Conservation (phyloP, 1,140 invertebrate genomes). For the Eriosoma lanigerum region DNA sequence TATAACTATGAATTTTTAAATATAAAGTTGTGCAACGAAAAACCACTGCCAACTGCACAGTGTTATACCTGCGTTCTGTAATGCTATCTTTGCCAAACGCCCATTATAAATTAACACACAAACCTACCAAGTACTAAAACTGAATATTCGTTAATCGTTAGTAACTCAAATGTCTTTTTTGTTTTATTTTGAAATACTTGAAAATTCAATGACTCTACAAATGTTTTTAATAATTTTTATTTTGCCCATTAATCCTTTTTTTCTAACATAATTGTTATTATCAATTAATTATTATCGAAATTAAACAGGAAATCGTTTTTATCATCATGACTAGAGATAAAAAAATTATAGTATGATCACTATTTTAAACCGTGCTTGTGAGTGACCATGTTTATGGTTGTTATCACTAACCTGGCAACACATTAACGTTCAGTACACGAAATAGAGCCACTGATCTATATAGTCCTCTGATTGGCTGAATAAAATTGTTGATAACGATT, state of each 20-base stretch:
- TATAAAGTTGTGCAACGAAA: background rate
- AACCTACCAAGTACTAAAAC: background rate
- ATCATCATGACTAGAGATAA: background rate
- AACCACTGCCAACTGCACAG: background rate
- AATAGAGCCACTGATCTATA: no score
- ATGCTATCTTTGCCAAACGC: background rate
- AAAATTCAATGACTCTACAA: conserved; percentile 21
- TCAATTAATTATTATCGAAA: no score
- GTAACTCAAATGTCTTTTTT: background rate
- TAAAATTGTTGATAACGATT: no score
- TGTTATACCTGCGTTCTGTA: background rate
- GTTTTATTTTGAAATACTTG: background rate
- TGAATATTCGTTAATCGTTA: no score
- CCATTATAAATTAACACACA: background rate
- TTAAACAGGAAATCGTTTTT: background rate
- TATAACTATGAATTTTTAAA: background rate
- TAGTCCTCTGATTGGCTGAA: no score
- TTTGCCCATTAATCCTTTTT: background rate
- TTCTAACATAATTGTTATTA: background rate
- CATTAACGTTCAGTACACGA: no score
- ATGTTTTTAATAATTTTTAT: conserved; percentile 17
- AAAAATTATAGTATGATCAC: no score
- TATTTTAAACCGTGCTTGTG: no score
- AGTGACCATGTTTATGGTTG: no score
- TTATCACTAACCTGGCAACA: no score